Base-by-base conservation (phyloP, 1,140 invertebrate species). In the Lepidostoma basale region DNA sequence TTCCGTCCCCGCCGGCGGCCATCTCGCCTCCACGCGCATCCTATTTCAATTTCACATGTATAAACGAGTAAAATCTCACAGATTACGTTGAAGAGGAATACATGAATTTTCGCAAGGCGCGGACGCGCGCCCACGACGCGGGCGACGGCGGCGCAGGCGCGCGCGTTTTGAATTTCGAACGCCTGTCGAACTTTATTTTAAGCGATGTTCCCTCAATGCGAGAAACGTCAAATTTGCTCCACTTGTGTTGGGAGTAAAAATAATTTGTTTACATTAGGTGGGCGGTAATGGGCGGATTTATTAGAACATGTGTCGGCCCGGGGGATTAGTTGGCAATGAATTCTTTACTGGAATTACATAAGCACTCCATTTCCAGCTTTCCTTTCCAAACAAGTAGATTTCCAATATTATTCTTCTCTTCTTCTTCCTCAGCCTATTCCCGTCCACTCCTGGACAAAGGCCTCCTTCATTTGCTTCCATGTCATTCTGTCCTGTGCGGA, bases 21-120 rank as follows among this genome's bases (percentile, higher is more conserved):
- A 16, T 22, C 40, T 69, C 47, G 23, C 45, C 56, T 28, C 20
- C 56, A 47, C 59, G 16, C 69, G 45, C 64, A 52, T 68, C 52
- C 70, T 72, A 72, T 72, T 72, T 72, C 67, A 62, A 64, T 71
- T 67, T 71, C 69, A 39, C 59, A 62, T 67, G 70, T 44, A 72
- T 72, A 72, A 52, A 39, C 40, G 33, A 62, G 36, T 36, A 68
- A 68, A 68, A 72, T 72, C 47, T 25, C 42, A 54, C 54, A 22
- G 22, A 59, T 39, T 22, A 4, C 36, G 42, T 1, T 9, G 10
- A 33, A 23, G 54, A 22, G 12, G n/a, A 59, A 33, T 26, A 23
- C 12, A 45, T 28, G 18, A 66, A 49, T 70, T 70, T 70, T 62
- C 30, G 69, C 68, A 69, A 59, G 45, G 14, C 54, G 22, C 60